Conservation (phyloP, 2,888 invertebrate genomes). For the Drosophila helvetica region DNA sequence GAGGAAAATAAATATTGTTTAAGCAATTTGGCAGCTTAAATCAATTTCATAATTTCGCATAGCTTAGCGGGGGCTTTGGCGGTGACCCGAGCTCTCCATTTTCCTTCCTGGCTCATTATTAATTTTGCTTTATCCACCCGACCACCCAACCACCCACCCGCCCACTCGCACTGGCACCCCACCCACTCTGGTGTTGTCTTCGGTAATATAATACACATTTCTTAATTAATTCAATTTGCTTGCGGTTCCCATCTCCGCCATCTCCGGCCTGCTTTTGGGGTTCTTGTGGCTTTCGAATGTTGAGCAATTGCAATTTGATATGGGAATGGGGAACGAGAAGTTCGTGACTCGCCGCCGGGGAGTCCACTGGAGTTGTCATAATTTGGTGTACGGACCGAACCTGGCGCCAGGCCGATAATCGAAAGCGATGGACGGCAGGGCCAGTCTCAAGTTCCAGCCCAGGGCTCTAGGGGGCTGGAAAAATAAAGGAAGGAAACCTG, state of each 20-base stretch:
- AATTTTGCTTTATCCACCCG: slow-evolving; percentile 36
- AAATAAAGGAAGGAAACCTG: background rate
- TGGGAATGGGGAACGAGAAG: slow-evolving; percentile 22
- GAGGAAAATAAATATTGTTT: slow-evolving; percentile 46
- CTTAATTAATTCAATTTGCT: slow-evolving; percentile 68
- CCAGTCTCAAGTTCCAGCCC: background rate
- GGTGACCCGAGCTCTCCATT: slow-evolving; percentile 19
- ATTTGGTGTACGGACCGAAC: slow-evolving; percentile 9
- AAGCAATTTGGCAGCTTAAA: slow-evolving; percentile 58
- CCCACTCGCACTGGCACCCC: background rate
- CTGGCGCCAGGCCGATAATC: background rate
- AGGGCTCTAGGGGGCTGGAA: slow-evolving; percentile 8
- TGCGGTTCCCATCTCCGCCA: slow-evolving; percentile 19
- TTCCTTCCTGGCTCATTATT: slow-evolving; percentile 26
- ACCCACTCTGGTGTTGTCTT: slow-evolving; percentile 17
- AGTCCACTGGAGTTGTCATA: slow-evolving; percentile 34
- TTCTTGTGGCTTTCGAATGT: slow-evolving; percentile 40
- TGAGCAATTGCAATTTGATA: slow-evolving; percentile 53
- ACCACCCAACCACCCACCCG: too few species aligned
- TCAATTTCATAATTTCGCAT: slow-evolving; percentile 67
- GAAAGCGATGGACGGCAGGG: background rate
- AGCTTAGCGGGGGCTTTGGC: slow-evolving; percentile 39
- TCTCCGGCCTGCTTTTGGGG: slow-evolving; percentile 2
- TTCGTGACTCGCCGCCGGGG: slow-evolving; percentile 30
- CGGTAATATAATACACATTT: slow-evolving; percentile 65